A percentile compares a stretch with the other conserved stretches of the same genome.
phyloP scores from a whole-genome alignment of 1,140 invertebrate genomes.

The Hylyphantes graminicola region DNA sequence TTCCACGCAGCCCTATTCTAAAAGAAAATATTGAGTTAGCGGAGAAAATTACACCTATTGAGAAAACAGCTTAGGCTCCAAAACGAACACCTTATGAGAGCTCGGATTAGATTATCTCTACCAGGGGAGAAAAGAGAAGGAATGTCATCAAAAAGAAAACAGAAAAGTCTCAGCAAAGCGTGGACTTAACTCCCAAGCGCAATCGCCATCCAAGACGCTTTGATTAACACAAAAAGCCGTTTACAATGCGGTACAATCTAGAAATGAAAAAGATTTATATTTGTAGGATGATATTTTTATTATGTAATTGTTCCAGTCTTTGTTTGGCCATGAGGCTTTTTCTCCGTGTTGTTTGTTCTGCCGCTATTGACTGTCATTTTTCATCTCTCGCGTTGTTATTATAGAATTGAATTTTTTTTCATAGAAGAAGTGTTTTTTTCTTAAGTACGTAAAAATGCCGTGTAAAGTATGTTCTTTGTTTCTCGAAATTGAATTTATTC shows the following conservation, averaged over 20 bases:
- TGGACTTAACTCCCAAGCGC: background rate
- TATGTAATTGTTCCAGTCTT: slow-evolving; percentile 11
- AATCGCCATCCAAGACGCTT: slow-evolving; percentile 15
- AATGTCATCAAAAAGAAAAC: slow-evolving; percentile 12
- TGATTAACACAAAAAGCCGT: slow-evolving; percentile 31
- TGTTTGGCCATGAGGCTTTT: slow-evolving; percentile 10
- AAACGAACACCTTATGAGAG: slow-evolving; percentile 36
- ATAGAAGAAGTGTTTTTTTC: slow-evolving; percentile 12
- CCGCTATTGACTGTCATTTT: slow-evolving; percentile 23
- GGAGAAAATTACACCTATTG: slow-evolving; percentile 35
- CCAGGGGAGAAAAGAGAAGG: slow-evolving; percentile 18
- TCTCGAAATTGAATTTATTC: slow-evolving; percentile 29
- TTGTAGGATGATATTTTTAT: slow-evolving; percentile 17
- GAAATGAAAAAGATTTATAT: slow-evolving; percentile 29
- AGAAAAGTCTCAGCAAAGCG: slow-evolving; percentile 7
- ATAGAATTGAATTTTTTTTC: slow-evolving; percentile 2
- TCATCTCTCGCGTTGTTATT: slow-evolving; percentile 16
- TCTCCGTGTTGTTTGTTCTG: slow-evolving; percentile 14
- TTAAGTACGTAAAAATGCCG: slow-evolving; percentile 3
- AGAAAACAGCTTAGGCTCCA: slow-evolving; percentile 7
- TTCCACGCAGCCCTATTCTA: slow-evolving; percentile 10
- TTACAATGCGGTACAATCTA: slow-evolving; percentile 8
- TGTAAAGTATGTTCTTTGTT: slow-evolving; percentile 13
- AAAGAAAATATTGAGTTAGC: slow-evolving; percentile 39
- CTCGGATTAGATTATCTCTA: slow-evolving; percentile 33